Percentiles rank a stretch among this genome's conserved stretches.
These are phyloP conservation scores for Saturnia japonica DNA, from an alignment of 2,888 invertebrate species.

Conservation along the genomic window DNA sequence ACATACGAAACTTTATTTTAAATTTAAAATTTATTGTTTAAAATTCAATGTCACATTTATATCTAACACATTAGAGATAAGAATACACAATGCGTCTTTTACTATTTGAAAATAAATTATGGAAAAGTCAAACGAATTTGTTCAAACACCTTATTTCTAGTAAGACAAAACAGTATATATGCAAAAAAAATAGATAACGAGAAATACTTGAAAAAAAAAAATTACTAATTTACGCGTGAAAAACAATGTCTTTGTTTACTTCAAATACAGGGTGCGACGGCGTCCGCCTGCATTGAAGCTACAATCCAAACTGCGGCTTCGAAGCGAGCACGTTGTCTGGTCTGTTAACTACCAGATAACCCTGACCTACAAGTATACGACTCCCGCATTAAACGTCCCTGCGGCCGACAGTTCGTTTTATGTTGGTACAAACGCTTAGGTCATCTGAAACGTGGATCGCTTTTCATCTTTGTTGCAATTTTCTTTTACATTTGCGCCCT, in stretches of 20 bases:
- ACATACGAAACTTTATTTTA: not conserved
- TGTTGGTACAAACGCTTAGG: not conserved
- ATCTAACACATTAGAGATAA: slow-evolving; percentile 19
- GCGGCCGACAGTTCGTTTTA: slow-evolving; percentile 6
- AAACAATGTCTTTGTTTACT: slow-evolving; percentile 22
- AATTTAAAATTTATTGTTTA: slow-evolving; percentile 15
- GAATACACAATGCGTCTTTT: slow-evolving; percentile 14
- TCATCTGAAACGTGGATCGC: slow-evolving; percentile 2
- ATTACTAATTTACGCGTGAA: not conserved
- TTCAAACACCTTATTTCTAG: not conserved
- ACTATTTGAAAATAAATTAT: slow-evolving; percentile 16
- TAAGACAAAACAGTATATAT: not conserved
- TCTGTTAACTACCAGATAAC: slow-evolving; percentile 5
- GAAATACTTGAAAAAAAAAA: not conserved
- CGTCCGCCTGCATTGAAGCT: slow-evolving; percentile 17
- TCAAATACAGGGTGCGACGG: slow-evolving; percentile 11
- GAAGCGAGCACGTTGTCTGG: slow-evolving; percentile 4
- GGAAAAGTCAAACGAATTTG: not conserved
- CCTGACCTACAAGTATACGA: slow-evolving; percentile 11
- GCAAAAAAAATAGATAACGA: not conserved
- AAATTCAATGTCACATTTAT: slow-evolving; percentile 12
- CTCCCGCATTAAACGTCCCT: not conserved
- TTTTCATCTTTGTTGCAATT: slow-evolving; percentile 10
- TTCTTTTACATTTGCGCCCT: not conserved
- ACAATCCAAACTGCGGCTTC: slow-evolving; percentile 15